Evolutionary conservation across 2,797 vertebrate species (phyloP).

Genomic region (Poliocrania exsul): DNA sequence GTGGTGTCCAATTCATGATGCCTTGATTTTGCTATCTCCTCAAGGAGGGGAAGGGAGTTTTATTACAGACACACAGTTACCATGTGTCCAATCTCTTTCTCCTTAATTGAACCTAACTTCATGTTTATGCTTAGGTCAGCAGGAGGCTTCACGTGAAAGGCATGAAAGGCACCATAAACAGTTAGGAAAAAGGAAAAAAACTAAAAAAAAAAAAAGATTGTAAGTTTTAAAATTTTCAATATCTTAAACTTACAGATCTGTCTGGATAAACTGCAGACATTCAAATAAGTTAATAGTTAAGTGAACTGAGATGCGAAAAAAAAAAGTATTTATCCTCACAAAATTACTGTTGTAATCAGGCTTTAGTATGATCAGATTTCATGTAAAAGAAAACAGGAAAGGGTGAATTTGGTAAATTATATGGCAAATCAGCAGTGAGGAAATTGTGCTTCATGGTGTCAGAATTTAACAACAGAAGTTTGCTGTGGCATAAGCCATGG

Average conservation of each 20-base stretch:
- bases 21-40: conserved; percentile 29
- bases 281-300: conserved; percentile 58
- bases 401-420: conserved; percentile 27
- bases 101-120: conserved; percentile 35
- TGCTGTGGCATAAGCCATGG: conserved; percentile 60
- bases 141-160: conserved; percentile 68
- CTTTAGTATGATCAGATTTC: conserved; percentile 18
- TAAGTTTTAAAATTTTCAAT: conserved; percentile 58
- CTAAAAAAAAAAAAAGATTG: background rate
- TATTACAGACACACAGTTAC: background rate
- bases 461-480: conserved; percentile 64
- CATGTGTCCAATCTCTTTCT: background rate
- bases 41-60: conserved; percentile 18
- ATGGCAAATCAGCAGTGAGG: conserved; percentile 49
- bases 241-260: conserved; percentile 58
- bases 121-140: conserved; percentile 44
- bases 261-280: conserved; percentile 68
- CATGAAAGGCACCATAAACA: conserved; percentile 86
- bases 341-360: conserved; percentile 44
- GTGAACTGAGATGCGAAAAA: conserved; percentile 59
- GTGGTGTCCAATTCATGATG: conserved; percentile 30
- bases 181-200: conserved; percentile 69
- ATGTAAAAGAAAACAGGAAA: conserved; percentile 26
- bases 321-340: conserved; percentile 31
- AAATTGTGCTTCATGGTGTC: conserved; percentile 79